Base-by-base conservation (phyloP, 1,140 invertebrate genomes). In the Maniola jurtina region DNA sequence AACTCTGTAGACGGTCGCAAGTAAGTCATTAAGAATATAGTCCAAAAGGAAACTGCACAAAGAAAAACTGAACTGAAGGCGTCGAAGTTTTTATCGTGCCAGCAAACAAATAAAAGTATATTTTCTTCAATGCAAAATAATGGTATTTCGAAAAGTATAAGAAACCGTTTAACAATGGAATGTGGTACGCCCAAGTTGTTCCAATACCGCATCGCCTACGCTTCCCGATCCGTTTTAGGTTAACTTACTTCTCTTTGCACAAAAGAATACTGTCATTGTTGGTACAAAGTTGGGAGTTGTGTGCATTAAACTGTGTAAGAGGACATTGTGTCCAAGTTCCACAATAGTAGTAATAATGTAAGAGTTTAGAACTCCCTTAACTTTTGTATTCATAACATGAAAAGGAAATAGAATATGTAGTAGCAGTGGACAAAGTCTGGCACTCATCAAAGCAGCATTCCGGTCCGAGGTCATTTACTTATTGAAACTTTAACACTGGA, bases 111-210 rank as follows among this genome's bases (percentile, higher is more conserved):
- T 52, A 52, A 52, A 52, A 52, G 14, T 16, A 16, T 25, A 9
- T 16, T 52, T 13, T 52, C 14, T 52, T 10, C 48, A 52, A 52
- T 52, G 48, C 48, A 52, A 52, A 52, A 52, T 52, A 52, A 52
- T 52, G 14, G 14, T 25, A 52, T 52, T 16, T 52, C 15, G 48
- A 52, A 52, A 52, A 52, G 48, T 52, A 52, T 52, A 52, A 52
- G 48, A 52, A 16, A 52, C 7, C 48, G 15, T 52, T 52, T 52
- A 52, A 52, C 48, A 52, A 52, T 52, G 15, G 15, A 52, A 11
- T 5, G 14, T 14, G 15, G 10, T 9, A 52, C 48, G 48, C 48
- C 48, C 15, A 52, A 7, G 48, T 6, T 25, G 5, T 52, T 52
- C 16, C 48, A 13, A 52, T 52, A 16, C 6, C 48, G 48, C 48